phyloP scores from a whole-genome alignment of 2,888 invertebrate genomes.

The Agriopis marginaria region DNA sequence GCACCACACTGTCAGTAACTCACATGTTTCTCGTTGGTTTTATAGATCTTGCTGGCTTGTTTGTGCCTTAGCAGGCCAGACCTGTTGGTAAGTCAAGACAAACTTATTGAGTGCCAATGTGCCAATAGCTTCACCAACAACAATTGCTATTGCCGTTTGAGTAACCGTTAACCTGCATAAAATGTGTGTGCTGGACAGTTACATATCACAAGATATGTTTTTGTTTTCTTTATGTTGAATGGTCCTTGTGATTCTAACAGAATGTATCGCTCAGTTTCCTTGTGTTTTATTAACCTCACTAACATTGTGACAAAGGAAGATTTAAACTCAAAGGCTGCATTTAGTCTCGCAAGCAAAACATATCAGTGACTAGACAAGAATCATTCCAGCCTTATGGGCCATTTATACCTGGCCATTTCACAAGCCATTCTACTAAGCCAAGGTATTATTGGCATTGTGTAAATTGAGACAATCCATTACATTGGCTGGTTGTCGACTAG shows the following conservation, averaged over 20 bases:
- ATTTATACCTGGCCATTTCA: slow-evolving; percentile 19
- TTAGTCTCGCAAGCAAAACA: slow-evolving; percentile 20
- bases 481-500: too few species aligned
- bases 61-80: slow-evolving; percentile 91
- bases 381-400: slow-evolving; percentile 23
- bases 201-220: slow-evolving; percentile 60
- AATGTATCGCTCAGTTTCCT: slow-evolving; percentile 52
- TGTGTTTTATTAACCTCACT: slow-evolving; percentile 50
- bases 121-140: slow-evolving; percentile 77
- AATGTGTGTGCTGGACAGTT: slow-evolving; percentile 82
- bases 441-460: too few species aligned
- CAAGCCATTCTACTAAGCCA: slow-evolving; percentile 11
- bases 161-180: slow-evolving; percentile 80
- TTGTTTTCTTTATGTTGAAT: slow-evolving; percentile 81
- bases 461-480: too few species aligned
- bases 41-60: slow-evolving; percentile 92
- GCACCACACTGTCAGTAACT: slow-evolving; percentile 81
- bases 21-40: slow-evolving; percentile 86
- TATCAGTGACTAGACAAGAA: slow-evolving; percentile 22
- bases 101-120: slow-evolving; percentile 72
- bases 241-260: slow-evolving; percentile 86
- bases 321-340: slow-evolving; percentile 20
- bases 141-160: slow-evolving; percentile 78
- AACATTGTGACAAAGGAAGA: slow-evolving; percentile 42
- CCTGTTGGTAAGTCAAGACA: slow-evolving; percentile 89